phyloP scores from a whole-genome alignment of 2,113 vertebrate species.

The Tiliqua scincoides region DNA sequence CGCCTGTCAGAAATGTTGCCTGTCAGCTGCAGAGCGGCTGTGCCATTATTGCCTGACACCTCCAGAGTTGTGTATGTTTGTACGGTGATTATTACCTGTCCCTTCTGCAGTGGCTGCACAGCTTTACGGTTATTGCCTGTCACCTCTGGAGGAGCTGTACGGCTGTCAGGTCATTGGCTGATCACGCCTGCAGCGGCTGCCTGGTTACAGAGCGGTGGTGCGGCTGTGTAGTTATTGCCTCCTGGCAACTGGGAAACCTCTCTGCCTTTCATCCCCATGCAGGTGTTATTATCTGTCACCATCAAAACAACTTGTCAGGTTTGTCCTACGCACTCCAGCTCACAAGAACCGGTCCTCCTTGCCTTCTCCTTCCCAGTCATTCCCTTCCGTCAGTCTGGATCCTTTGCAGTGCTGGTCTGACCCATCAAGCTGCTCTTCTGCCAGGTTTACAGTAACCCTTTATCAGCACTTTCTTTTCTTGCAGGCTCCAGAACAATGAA shows the following conservation, averaged over 20 bases:
- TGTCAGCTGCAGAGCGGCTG: background rate
- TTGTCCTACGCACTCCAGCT: background rate
- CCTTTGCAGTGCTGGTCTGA: background rate
- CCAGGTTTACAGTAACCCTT: background rate
- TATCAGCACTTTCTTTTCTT: background rate
- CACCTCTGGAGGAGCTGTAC: slow-evolving; percentile 35
- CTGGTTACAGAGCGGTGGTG: background rate
- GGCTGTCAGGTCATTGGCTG: slow-evolving; percentile 26
- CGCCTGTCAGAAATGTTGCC: slow-evolving; percentile 14
- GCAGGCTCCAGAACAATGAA: background rate
- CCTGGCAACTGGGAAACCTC: background rate
- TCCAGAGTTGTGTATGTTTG: slow-evolving; percentile 7
- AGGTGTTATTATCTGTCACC: background rate
- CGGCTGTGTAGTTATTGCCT: background rate
- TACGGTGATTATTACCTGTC: background rate
- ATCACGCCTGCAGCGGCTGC: background rate
- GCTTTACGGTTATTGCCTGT: fast-evolving
- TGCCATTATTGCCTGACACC: slow-evolving; percentile 9
- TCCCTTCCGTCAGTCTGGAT: background rate
- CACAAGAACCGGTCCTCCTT: background rate
- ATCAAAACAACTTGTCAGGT: slow-evolving; percentile 6
- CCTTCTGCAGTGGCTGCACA: slow-evolving; percentile 23
- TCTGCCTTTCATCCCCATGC: background rate
- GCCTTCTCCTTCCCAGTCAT: background rate
- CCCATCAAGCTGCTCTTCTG: background rate